Evolutionary conservation across 2,113 vertebrate species (phyloP).

Genomic region (Campylorhamphus procurvoides): DNA sequence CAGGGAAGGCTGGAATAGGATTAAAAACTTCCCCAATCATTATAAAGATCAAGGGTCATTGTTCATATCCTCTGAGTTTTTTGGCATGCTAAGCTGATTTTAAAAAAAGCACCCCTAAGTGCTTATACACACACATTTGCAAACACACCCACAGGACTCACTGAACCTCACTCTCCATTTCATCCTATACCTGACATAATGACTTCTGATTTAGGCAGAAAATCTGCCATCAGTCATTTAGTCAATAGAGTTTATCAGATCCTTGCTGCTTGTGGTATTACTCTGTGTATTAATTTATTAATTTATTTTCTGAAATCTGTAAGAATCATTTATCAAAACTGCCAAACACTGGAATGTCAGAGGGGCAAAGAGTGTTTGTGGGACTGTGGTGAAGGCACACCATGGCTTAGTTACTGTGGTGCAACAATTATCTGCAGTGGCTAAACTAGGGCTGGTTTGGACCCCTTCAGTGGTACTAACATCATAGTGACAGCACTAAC

Average conservation of each 20-base stretch:
- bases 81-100: slow-evolving; percentile 74
- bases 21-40: not conserved
- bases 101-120: slow-evolving; percentile 33
- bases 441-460: not conserved
- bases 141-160: not conserved
- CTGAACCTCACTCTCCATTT: not conserved
- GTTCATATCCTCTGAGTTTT: no score
- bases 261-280: slow-evolving; percentile 1
- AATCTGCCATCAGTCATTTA: not conserved
- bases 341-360: not conserved
- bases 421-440: not conserved
- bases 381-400: not conserved
- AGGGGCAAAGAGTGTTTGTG: not conserved
- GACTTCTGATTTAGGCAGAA: not conserved
- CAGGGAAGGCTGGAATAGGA: not conserved
- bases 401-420: rapidly evolving
- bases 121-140: not conserved
- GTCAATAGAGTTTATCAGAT: slow-evolving; percentile 25
- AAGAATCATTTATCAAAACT: not conserved
- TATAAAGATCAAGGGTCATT: not conserved
- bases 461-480: not conserved
- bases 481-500: not conserved
- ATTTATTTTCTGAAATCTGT: not conserved
- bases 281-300: slow-evolving; percentile 26
- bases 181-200: not conserved